phyloP scores from a whole-genome alignment of 64 coral and sea anemone genomes.

The Montipora capricornis region DNA sequence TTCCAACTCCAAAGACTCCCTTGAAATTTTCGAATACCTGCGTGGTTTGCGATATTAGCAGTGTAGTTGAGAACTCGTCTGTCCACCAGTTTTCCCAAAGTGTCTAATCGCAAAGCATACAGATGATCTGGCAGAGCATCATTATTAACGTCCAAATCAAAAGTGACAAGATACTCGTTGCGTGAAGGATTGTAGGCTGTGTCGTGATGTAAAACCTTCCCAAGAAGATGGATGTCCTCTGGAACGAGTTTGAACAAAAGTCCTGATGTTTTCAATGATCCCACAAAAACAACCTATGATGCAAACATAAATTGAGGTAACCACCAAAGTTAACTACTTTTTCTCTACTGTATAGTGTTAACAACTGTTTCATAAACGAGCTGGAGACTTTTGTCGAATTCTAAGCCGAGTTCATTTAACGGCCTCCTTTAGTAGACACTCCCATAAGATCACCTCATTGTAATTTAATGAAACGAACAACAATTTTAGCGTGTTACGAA shows the following conservation, averaged over 20 bases:
- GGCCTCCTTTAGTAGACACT: too few species aligned
- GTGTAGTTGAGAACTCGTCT: slow-evolving; percentile 71
- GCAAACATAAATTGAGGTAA: neutral
- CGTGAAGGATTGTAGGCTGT: slow-evolving; percentile 64
- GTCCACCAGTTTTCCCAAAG: slow-evolving; percentile 36
- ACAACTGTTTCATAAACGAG: too few species aligned
- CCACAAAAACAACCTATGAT: slow-evolving; percentile 33
- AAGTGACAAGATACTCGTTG: slow-evolving; percentile 84
- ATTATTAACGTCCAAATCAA: slow-evolving; percentile 75
- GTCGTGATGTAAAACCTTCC: slow-evolving; percentile 76
- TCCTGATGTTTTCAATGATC: slow-evolving; percentile 61
- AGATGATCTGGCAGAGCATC: slow-evolving; percentile 74
- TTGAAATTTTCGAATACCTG: neutral
- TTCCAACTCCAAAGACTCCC: neutral
- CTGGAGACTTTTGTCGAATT: too few species aligned
- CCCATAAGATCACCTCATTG: too few species aligned
- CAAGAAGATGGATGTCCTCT: neutral
- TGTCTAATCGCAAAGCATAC: slow-evolving; percentile 64
- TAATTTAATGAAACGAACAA: too few species aligned
- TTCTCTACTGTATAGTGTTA: neutral
- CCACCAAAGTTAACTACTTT: neutral
- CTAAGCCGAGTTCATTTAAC: too few species aligned
- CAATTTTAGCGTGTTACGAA: too few species aligned
- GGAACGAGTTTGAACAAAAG: slow-evolving; percentile 56
- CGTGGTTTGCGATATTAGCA: slow-evolving; percentile 32